phyloP scores from a whole-genome alignment of 2,888 invertebrate species.

The Linyphia triangularis region DNA sequence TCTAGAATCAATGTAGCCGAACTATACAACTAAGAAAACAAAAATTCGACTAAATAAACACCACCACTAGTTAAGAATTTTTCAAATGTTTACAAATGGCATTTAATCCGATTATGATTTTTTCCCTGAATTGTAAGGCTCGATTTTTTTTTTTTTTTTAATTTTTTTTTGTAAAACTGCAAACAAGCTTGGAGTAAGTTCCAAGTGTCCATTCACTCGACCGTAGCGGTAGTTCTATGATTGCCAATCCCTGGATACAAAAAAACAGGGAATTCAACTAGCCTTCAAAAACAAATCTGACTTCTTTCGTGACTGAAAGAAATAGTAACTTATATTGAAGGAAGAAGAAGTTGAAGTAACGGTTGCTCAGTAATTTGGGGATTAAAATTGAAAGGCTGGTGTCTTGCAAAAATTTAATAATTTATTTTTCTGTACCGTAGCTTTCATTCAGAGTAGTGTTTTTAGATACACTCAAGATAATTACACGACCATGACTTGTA shows the following conservation, averaged over 20 bases:
- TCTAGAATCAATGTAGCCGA: no score
- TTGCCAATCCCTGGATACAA: background rate
- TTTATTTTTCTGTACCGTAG: background rate
- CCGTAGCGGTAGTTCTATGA: slow-evolving; percentile 5
- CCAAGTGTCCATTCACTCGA: slow-evolving; percentile 12
- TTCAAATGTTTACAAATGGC: no score
- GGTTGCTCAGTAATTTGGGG: slow-evolving; percentile 52
- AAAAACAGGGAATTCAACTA: slow-evolving; percentile 16
- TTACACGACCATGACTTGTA: background rate
- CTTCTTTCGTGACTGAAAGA: slow-evolving; percentile 3
- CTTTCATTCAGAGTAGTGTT: background rate
- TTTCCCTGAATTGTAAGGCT: no score
- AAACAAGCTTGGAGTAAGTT: slow-evolving; percentile 25
- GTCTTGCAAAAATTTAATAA: background rate
- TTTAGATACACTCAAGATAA: background rate
- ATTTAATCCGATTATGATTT: no score
- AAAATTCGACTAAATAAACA: no score
- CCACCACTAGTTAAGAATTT: no score
- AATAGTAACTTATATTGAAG: slow-evolving; percentile 37
- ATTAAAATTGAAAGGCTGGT: slow-evolving; percentile 15
- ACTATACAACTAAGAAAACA: no score
- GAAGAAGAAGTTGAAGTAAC: slow-evolving; percentile 31
- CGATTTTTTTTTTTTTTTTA: no score
- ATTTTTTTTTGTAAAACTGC: no score
- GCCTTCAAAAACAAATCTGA: slow-evolving; percentile 5